Evolutionary conservation across 2,113 vertebrate genomes (phyloP).

Genomic region (Gorsachius goisagi): DNA sequence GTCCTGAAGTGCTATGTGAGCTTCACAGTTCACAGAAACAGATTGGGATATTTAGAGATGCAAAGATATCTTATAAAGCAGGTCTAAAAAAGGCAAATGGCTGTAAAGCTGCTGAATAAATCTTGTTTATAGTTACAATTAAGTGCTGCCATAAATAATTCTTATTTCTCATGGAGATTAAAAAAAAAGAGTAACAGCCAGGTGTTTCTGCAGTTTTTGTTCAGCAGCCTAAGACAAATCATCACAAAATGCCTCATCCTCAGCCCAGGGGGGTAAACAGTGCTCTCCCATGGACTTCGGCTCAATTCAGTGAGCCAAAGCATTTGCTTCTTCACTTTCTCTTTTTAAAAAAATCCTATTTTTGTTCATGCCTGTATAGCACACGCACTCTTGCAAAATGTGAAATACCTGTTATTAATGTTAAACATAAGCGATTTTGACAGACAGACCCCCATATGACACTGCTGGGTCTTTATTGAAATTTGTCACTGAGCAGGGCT

Average conservation of each 20-base stretch:
- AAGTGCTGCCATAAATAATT: not conserved
- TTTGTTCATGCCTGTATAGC: not conserved
- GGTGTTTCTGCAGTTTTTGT: not conserved
- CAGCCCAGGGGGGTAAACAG: not conserved
- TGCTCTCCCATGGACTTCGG: not conserved
- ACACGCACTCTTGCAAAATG: not conserved
- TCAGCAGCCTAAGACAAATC: not conserved
- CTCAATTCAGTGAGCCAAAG: not conserved
- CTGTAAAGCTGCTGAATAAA: not conserved
- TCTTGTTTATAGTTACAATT: not conserved
- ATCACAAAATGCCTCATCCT: not conserved
- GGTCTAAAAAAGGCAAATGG: not conserved
- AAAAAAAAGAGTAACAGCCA: not conserved
- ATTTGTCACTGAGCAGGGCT: not conserved
- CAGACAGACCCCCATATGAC: not conserved
- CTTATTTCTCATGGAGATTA: not conserved
- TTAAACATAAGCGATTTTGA: not conserved
- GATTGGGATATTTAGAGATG: not conserved
- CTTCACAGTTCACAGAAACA: not conserved
- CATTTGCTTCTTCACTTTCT: not conserved
- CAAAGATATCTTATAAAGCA: not conserved
- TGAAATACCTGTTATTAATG: not conserved
- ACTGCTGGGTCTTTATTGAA: not conserved
- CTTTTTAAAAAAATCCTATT: not conserved
- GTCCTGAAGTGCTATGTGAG: not conserved